These are phyloP conservation scores for Syngnathus acus DNA, from an alignment of 2,797 vertebrate genomes.

Conservation along the genomic window DNA sequence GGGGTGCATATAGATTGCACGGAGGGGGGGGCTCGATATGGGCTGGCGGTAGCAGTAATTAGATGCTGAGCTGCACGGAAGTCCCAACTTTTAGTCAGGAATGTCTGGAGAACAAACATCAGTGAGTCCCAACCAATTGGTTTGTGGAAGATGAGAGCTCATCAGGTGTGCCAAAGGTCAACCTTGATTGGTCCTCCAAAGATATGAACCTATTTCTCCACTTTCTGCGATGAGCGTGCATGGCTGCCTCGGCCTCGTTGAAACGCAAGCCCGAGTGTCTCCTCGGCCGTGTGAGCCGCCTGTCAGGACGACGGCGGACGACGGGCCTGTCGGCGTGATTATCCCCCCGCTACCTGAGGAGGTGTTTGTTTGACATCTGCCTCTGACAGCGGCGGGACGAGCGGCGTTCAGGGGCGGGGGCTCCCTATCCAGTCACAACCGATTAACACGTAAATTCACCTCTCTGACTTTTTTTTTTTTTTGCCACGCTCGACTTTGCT, in stretches of 20 bases:
- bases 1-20: neutral
- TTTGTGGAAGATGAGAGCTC: neutral
- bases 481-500: slow-evolving; percentile 46
- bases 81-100: neutral
- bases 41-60: slow-evolving; percentile 47
- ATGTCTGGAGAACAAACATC: neutral
- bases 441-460: slow-evolving; percentile 74
- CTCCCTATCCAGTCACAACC: slow-evolving; percentile 72
- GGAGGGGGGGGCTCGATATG: neutral
- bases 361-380: slow-evolving; percentile 82
- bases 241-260: neutral
- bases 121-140: neutral
- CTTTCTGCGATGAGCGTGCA: neutral
- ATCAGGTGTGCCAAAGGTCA: neutral
- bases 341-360: slow-evolving; percentile 77
- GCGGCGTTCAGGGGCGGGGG: slow-evolving; percentile 53
- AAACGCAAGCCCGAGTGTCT: slow-evolving; percentile 1
- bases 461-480: slow-evolving; percentile 34
- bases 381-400: slow-evolving; percentile 76
- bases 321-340: slow-evolving; percentile 78
- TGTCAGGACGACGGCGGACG: slow-evolving; percentile 74
- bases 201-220: neutral
- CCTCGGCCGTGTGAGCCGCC: slow-evolving; percentile 22
- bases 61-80: slow-evolving; percentile 30
- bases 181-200: too few relatives aligned